phyloP scores from a whole-genome alignment of 2,888 invertebrate species.

The Perithous albicinctus region DNA sequence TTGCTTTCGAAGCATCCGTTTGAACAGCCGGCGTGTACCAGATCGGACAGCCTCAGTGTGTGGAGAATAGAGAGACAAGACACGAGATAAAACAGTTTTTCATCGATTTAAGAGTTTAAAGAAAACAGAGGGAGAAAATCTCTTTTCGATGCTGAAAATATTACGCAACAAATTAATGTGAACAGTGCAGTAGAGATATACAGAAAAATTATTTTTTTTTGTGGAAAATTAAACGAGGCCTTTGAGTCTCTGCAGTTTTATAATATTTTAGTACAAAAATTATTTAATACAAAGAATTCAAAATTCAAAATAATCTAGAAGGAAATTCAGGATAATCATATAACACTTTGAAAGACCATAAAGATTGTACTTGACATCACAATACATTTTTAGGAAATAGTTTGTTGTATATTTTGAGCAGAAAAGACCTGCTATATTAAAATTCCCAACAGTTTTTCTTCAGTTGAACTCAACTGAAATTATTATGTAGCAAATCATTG shows the following conservation, averaged over 20 bases:
- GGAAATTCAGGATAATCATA: neutral
- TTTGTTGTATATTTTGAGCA: no score
- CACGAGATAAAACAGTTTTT: slow-evolving; percentile 28
- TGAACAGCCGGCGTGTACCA: slow-evolving; percentile 29
- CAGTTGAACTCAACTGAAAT: no score
- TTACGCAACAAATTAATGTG: neutral
- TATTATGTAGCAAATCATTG: no score
- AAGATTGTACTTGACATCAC: no score
- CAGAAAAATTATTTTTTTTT: neutral
- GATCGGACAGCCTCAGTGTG: neutral
- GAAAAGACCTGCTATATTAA: no score
- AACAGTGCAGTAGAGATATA: neutral
- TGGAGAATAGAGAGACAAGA: neutral
- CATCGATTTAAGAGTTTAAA: neutral
- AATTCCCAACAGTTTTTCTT: no score
- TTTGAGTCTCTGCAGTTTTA: neutral
- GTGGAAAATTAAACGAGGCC: neutral
- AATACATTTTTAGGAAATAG: no score
- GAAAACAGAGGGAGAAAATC: neutral
- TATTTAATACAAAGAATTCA: neutral
- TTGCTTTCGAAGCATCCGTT: slow-evolving; percentile 41
- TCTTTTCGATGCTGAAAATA: neutral
- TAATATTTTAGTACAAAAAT: neutral
- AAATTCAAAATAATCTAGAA: neutral
- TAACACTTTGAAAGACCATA: no score